phyloP scores from a whole-genome alignment of 2,888 invertebrate species.

The Drosophila siamana region DNA sequence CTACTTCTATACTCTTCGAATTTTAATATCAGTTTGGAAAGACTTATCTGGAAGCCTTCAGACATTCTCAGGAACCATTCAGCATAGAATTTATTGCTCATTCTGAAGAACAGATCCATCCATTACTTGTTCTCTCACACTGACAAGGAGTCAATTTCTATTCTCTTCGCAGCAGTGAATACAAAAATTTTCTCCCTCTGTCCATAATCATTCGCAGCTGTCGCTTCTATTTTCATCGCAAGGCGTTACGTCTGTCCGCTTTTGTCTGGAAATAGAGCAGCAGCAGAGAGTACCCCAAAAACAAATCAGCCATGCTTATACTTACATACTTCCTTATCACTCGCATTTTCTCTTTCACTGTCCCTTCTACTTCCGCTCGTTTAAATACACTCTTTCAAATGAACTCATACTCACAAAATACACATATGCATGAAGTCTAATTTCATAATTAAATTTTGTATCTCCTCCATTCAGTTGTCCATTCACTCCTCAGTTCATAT shows the following conservation, averaged over 20 bases:
- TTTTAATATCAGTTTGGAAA: too few species aligned
- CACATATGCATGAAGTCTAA: too few species aligned
- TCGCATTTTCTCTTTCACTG: neutral
- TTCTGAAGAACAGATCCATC: too few species aligned
- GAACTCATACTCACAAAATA: neutral
- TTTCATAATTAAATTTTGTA: neutral
- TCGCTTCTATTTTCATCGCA: neutral
- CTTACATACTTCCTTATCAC: neutral
- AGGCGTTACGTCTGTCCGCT: neutral
- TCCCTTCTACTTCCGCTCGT: neutral
- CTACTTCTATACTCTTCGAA: too few species aligned
- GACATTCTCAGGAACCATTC: too few species aligned
- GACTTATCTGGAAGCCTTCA: too few species aligned
- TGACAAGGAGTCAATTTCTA: too few species aligned
- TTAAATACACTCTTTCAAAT: too few species aligned
- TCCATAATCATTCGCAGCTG: neutral
- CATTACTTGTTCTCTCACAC: too few species aligned
- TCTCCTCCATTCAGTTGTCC: neutral
- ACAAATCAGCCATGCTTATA: neutral
- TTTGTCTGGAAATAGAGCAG: neutral
- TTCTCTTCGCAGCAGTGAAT: too few species aligned
- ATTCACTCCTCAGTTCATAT: slow-evolving; percentile 1
- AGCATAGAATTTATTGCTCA: too few species aligned
- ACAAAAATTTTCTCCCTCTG: neutral
- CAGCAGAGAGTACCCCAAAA: neutral